Conservation (phyloP, 2,888 invertebrate genomes). For the Bellardia pandia region DNA sequence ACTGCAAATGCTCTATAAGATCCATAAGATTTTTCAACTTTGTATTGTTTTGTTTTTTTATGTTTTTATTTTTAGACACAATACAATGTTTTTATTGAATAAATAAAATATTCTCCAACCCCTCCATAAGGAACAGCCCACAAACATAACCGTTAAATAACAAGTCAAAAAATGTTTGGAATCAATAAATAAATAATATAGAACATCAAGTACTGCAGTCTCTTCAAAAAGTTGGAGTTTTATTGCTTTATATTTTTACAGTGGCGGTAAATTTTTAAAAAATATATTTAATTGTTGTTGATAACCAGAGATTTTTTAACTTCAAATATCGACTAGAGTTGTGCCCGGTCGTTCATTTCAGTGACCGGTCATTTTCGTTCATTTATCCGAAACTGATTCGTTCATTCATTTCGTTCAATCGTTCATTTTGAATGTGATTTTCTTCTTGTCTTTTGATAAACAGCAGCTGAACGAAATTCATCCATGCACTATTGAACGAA, state of each 20-base stretch:
- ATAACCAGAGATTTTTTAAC: no score
- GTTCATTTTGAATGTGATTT: no score
- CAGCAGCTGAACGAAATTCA: no score
- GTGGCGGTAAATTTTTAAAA: background rate
- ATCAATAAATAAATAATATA: slow-evolving; percentile 35
- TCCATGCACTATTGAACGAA: no score
- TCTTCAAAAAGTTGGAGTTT: slow-evolving; percentile 13
- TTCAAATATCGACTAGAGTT: no score
- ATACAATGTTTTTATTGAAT: slow-evolving; percentile 27
- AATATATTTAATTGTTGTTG: no score
- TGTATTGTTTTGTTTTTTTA: slow-evolving; percentile 1
- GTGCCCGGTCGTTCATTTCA: no score
- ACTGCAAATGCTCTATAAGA: background rate
- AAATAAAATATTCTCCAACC: slow-evolving; percentile 17
- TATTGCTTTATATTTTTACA: background rate
- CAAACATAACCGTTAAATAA: background rate
- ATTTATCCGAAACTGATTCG: no score
- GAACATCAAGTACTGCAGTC: slow-evolving; percentile 37
- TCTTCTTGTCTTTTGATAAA: no score
- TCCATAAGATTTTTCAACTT: slow-evolving; percentile 2
- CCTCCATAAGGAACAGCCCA: background rate
- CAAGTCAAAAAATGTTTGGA: slow-evolving; percentile 11
- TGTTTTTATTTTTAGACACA: slow-evolving; percentile 9
- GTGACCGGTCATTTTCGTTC: no score
- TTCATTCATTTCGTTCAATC: no score